Conservation (phyloP, 1,140 invertebrate genomes). For the Drosophila equinoxialis region DNA sequence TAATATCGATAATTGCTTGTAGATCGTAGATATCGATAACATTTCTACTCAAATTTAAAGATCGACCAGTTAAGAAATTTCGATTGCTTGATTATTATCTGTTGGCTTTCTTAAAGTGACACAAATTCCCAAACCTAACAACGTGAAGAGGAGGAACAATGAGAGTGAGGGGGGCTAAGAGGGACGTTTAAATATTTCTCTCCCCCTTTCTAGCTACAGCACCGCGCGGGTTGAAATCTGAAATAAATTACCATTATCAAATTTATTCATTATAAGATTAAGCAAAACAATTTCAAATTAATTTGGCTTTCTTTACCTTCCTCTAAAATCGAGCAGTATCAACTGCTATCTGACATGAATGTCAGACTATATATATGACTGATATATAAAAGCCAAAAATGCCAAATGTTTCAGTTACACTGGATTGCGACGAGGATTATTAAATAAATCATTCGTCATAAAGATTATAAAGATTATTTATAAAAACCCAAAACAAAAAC, state of each 20-base stretch:
- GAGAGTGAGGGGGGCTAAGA: too few relatives aligned
- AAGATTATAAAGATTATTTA: background rate
- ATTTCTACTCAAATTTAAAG: background rate
- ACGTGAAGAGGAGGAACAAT: background rate
- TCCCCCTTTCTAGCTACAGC: background rate
- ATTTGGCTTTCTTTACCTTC: slow-evolving; percentile 1
- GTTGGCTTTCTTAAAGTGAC: too few relatives aligned
- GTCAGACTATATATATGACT: background rate
- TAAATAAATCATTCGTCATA: slow-evolving; percentile 55
- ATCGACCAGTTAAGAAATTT: background rate
- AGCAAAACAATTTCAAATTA: background rate
- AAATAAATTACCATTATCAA: slow-evolving; percentile 8
- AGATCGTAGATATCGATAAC: slow-evolving; percentile 3
- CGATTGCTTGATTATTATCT: too few relatives aligned
- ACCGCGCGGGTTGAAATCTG: background rate
- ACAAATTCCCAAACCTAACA: too few relatives aligned
- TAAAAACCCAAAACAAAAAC: background rate
- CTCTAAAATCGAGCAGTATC: background rate
- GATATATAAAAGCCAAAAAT: slow-evolving; percentile 11
- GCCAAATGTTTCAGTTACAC: background rate
- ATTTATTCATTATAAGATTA: slow-evolving; percentile 3
- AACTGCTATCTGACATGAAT: slow-evolving; percentile 4
- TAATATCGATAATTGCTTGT: background rate
- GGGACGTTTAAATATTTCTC: too few relatives aligned
- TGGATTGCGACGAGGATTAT: background rate